Conservation (phyloP, 2,797 vertebrate species). For the Brachyalestes nurse region DNA sequence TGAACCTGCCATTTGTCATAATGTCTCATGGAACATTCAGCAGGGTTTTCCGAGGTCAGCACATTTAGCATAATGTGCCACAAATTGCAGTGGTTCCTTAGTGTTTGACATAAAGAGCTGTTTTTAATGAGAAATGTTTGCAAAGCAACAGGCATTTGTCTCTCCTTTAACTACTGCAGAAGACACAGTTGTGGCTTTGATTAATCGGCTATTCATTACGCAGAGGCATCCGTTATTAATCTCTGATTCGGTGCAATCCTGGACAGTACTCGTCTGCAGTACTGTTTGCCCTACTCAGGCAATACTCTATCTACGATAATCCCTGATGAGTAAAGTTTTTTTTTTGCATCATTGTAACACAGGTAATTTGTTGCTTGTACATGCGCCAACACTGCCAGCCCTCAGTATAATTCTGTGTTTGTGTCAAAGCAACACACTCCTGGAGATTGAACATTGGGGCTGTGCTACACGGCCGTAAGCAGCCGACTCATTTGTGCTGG, state of each 20-base stretch:
- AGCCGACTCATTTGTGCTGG: slow-evolving; percentile 68
- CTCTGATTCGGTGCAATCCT: not conserved
- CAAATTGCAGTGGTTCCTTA: not conserved
- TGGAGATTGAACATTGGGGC: slow-evolving; percentile 65
- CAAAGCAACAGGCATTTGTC: not conserved
- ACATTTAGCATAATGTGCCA: not conserved
- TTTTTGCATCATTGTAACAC: slow-evolving; percentile 12
- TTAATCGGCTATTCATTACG: slow-evolving; percentile 13
- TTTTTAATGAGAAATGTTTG: slow-evolving; percentile 4
- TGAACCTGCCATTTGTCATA: slow-evolving; percentile 16
- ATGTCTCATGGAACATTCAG: slow-evolving; percentile 11
- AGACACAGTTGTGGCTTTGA: not conserved
- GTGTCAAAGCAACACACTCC: slow-evolving; percentile 40
- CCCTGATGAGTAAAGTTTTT: slow-evolving; percentile 37
- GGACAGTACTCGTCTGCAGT: not conserved
- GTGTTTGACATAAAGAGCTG: not conserved
- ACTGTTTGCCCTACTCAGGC: not conserved
- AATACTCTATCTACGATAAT: not conserved
- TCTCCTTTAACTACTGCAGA: slow-evolving; percentile 8
- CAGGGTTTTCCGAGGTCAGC: slow-evolving; percentile 24
- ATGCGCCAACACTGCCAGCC: slow-evolving; percentile 7
- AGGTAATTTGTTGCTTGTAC: slow-evolving; percentile 35
- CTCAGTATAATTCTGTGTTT: slow-evolving; percentile 34
- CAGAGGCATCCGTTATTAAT: not conserved
- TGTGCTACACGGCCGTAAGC: slow-evolving; percentile 55